Conservation (phyloP, 2,797 vertebrate genomes). For the Coranthus polyacanthus region DNA sequence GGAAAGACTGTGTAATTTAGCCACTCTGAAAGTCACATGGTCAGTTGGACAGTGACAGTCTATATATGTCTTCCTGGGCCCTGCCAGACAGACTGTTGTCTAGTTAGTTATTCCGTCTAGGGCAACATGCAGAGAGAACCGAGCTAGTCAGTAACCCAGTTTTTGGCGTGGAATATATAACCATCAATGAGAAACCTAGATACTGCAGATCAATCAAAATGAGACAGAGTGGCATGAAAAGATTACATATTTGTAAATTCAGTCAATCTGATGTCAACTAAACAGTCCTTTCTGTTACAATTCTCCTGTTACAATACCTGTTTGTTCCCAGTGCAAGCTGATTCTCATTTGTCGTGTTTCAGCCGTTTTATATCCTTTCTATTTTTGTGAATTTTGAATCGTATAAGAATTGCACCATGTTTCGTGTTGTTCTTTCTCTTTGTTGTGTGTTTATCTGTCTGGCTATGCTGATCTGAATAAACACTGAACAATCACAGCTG, state of each 20-base stretch:
- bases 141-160: conserved; percentile 36
- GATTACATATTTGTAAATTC: background rate
- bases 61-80: conserved; percentile 1
- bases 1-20: conserved; percentile 1
- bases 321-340: background rate
- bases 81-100: background rate
- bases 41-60: background rate
- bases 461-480: no score
- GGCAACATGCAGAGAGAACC: background rate
- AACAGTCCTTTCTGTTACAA: background rate
- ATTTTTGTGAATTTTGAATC: no score
- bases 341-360: no score
- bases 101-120: conserved; percentile 5
- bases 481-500: no score
- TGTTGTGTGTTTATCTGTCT: no score
- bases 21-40: background rate
- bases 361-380: no score
- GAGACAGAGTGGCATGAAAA: background rate
- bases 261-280: background rate
- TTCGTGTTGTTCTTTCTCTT: no score
- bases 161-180: conserved; percentile 43
- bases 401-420: no score
- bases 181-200: conserved; percentile 40
- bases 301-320: no score
- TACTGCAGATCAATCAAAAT: conserved; percentile 18